Conservation (phyloP, 1,140 invertebrate genomes). For the Drosophila carrolli region DNA sequence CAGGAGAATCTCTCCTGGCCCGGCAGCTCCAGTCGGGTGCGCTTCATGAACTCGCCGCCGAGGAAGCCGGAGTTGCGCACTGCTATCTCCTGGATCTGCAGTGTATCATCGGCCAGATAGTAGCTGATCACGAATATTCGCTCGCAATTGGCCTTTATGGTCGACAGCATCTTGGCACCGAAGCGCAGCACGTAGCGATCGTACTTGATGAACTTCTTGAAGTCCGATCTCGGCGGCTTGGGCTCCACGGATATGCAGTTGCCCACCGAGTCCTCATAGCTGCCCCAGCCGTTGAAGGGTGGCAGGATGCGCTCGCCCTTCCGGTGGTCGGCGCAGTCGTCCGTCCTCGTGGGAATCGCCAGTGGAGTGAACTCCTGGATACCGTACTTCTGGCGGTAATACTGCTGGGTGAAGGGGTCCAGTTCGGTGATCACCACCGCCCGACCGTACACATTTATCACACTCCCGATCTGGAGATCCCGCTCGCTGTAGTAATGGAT, state of each 20-base stretch:
- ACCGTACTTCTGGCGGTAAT: constrained; percentile 88
- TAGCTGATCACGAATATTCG: constrained; percentile 93
- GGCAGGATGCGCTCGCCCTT: constrained; percentile 87
- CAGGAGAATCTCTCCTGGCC: constrained; percentile 89
- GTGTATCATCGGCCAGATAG: constrained; percentile 92
- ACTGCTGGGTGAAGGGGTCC: constrained; percentile 94
- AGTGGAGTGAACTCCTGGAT: constrained; percentile 88
- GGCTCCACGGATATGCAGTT: constrained; percentile 93
- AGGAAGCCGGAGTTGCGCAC: constrained; percentile 90
- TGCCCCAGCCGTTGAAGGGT: constrained; percentile 95
- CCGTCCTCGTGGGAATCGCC: constrained; percentile 84
- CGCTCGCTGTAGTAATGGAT: constrained; percentile 87
- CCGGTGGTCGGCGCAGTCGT: constrained; percentile 65
- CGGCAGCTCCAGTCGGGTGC: constrained; percentile 89
- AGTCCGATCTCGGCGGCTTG: constrained; percentile 90
- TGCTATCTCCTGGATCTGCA: constrained; percentile 91
- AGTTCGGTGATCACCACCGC: constrained; percentile 90
- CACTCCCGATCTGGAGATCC: constrained; percentile 92
- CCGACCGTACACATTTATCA: constrained; percentile 92
- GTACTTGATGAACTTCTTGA: constrained; percentile 92
- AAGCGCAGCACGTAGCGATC: constrained; percentile 92
- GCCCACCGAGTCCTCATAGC: constrained; percentile 93
- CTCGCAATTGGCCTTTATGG: constrained; percentile 88
- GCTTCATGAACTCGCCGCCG: constrained; percentile 89
- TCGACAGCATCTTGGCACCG: constrained; percentile 90